Base-by-base conservation (phyloP, 2,113 vertebrate genomes). In the Melanotaenia duboulayi region DNA sequence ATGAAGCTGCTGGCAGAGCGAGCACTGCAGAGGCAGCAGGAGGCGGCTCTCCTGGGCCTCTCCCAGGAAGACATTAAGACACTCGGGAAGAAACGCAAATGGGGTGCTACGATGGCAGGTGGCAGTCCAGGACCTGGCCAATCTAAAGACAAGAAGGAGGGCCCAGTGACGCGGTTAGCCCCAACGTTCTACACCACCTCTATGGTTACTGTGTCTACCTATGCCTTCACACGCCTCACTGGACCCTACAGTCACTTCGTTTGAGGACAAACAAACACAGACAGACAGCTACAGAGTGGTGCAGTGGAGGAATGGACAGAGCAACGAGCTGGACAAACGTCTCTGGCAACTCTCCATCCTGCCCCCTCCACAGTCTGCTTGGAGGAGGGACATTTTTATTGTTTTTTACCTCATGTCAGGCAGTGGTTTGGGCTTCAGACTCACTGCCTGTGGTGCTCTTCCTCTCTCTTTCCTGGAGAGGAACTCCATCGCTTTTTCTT, bases 171-270 rank as follows among this genome's bases (percentile, higher is more conserved):
- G 0, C 95, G 97, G 84, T 92, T 95, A 89, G 95, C 96, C n/a
- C 89, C 95, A 88, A 95, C 95, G 11, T 82, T 95, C 79, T 91
- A 96, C 88, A 97, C 97, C 81, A 94, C 95, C 94, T 97, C 97
- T 0, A 91, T 93, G n/a, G 95, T 97, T 93, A 99, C 96, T 85
- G 96, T 95, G 91, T 96, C 96, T 91, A 97, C 97, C 82, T 97
- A 98, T 42, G 97, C 98, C 93, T 98, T 95, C 93, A 99, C 98
- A 71, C 96, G 95, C 90, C 95, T 99, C 93, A 99, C 97, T 2
- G 98, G 98, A 77, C 97, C 97, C 81, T 99, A 99, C 94, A 98
- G 95, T 92, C 95, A 95, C 93, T 98, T 96, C 90, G 95, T 97
- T 88, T 99, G 94, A 97, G 90, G 84, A 56, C 72, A 63, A 64